Base-by-base conservation (phyloP, 1,140 invertebrate species). In the Rhopalosiphum padi region DNA sequence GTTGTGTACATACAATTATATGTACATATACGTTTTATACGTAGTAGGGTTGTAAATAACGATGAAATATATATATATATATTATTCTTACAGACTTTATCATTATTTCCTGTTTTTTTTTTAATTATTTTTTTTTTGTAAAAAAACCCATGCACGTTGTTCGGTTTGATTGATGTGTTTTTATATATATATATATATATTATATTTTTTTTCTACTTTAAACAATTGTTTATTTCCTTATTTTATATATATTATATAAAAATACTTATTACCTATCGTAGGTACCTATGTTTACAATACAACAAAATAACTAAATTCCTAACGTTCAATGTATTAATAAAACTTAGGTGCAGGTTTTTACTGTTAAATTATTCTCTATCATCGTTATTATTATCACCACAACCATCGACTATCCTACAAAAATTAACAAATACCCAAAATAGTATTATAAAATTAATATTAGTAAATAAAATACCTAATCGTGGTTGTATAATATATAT, bases 11-110 rank as follows among this genome's bases (percentile, higher is more conserved):
- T 85, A 92, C 68, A 25, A 92, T 92, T 83, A n/a, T 83, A 43
- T 92, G 77, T 92, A 92, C 77, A 92, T 92, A 82, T 25, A 90
- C 51, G 88, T 90, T 90, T 90, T 90, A 88, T 37, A 90, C 88
- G 35, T 60, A 60, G 37, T 92, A 92, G 91, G 91, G 91, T 92
- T 92, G 91, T 92, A 92, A 85, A 92, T 92, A 92, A 83, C 91
- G 46, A 92, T 48, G 91, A 85, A 92, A 77, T 83, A 91, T 91
- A 30, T 91, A 60, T 90, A 90, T 91, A 91, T 51, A 48, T 51
- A 92, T 83, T 92, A 92, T 92, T 91, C 6, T 77, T 91, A 68
- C 53, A 7, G 41, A 48, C 1, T 48, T 68, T 46, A 51, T 25
- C 18, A n/a, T 85, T 37, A 53, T 82, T 53, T 51, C 30, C 25